Conservation (phyloP, 2,888 invertebrate genomes). For the Heliothis peltigera region DNA sequence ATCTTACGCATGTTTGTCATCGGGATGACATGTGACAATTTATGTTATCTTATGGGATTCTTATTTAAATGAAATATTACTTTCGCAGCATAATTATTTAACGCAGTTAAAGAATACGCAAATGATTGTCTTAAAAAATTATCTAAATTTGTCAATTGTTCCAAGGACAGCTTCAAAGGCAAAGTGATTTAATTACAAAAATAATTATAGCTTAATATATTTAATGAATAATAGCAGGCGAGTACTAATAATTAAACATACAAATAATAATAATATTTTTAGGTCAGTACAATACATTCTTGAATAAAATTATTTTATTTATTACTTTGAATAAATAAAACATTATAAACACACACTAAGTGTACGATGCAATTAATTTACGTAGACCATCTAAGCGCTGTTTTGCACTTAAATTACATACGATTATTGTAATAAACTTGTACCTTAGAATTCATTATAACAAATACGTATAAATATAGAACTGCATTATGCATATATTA, state of each 20-base stretch:
- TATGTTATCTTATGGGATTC: conserved; percentile 11
- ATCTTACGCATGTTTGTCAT: conserved; percentile 7
- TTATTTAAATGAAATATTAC: neutral
- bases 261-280: neutral
- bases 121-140: too few species aligned
- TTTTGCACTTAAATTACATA: neutral
- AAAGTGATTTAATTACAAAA: too few species aligned
- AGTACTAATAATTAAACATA: too few species aligned
- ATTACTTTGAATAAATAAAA: conserved; percentile 1
- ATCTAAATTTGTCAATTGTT: too few species aligned
- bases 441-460: conserved; percentile 24
- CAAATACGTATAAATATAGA: conserved; percentile 3
- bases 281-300: neutral
- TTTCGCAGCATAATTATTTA: neutral
- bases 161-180: too few species aligned
- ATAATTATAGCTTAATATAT: too few species aligned
- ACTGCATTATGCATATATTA: conserved; percentile 11
- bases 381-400: neutral
- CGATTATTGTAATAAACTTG: neutral
- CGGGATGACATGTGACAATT: neutral
- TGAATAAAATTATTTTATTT: neutral
- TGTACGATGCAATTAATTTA: conserved; percentile 2
- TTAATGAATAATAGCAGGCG: too few species aligned
- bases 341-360: neutral
- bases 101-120: too few species aligned